Conservation (phyloP, 2,113 vertebrate genomes). For the Copsychus sechellarum region DNA sequence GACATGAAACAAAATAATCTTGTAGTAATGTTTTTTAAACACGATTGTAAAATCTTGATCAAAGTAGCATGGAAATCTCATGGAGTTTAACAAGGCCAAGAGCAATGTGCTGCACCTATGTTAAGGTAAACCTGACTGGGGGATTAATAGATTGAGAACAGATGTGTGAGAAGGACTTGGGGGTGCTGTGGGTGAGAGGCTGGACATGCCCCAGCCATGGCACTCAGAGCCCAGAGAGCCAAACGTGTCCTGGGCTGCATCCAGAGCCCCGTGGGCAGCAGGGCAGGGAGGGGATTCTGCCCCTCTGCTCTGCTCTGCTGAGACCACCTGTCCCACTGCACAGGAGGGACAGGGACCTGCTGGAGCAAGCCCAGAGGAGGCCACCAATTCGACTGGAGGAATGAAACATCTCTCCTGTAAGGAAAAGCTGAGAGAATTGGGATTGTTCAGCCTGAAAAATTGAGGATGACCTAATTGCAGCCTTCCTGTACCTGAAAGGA, state of each 20-base stretch:
- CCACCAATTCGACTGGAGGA: accelerated
- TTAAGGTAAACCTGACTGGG: background rate
- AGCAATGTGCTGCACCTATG: accelerated
- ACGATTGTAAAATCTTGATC: background rate
- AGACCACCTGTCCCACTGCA: background rate
- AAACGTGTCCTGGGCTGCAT: no score
- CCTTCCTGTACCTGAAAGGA: background rate
- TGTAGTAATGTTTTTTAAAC: background rate
- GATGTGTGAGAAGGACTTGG: background rate
- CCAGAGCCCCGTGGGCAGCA: background rate
- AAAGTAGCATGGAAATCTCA: background rate
- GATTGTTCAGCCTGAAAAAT: background rate
- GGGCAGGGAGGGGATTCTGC: background rate
- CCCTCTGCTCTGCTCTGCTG: background rate
- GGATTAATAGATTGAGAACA: background rate
- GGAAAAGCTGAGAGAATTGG: background rate
- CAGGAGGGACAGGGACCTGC: accelerated
- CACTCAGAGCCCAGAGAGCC: no score
- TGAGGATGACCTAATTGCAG: background rate
- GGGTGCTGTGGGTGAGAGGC: background rate
- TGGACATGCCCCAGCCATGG: background rate
- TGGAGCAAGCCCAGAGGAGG: accelerated
- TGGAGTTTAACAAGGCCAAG: background rate
- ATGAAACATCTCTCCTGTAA: background rate
- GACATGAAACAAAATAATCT: background rate